Evolutionary conservation across 2,888 invertebrate genomes (phyloP).

Genomic region (Tenthredo distinguenda): DNA sequence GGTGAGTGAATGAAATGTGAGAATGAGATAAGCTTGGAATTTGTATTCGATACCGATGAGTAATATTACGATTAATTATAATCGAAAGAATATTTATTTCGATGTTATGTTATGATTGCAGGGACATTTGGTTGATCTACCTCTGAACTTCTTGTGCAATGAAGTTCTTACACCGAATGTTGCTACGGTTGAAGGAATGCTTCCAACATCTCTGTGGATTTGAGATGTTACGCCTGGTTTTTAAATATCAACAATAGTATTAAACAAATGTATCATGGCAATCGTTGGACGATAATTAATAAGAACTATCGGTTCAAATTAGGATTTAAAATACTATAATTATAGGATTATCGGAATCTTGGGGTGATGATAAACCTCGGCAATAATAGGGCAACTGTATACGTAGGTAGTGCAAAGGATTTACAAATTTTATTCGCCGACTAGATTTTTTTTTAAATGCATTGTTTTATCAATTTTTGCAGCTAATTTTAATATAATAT

Average conservation of each 20-base stretch:
- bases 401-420: neutral
- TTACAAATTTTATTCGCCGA: neutral
- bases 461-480: neutral
- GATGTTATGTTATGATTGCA: conserved; percentile 70
- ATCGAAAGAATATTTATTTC: neutral
- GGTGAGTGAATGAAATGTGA: conserved; percentile 75
- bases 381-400: neutral
- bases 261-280: neutral
- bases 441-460: neutral
- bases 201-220: conserved; percentile 96
- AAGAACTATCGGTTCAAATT: neutral
- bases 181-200: conserved; percentile 93
- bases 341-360: neutral
- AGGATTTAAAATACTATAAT: neutral
- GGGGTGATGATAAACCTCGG: neutral
- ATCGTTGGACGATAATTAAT: neutral
- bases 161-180: conserved; percentile 92
- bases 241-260: neutral
- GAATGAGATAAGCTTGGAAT: neutral
- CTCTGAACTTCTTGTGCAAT: conserved; percentile 92
- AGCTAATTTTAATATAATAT: neutral
- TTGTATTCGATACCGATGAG: neutral
- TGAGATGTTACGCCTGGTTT: conserved; percentile 73
- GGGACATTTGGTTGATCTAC: conserved; percentile 94
- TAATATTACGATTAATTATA: neutral